Conservation (phyloP, 2,113 vertebrate genomes). For the Diphyllodes magnificus region DNA sequence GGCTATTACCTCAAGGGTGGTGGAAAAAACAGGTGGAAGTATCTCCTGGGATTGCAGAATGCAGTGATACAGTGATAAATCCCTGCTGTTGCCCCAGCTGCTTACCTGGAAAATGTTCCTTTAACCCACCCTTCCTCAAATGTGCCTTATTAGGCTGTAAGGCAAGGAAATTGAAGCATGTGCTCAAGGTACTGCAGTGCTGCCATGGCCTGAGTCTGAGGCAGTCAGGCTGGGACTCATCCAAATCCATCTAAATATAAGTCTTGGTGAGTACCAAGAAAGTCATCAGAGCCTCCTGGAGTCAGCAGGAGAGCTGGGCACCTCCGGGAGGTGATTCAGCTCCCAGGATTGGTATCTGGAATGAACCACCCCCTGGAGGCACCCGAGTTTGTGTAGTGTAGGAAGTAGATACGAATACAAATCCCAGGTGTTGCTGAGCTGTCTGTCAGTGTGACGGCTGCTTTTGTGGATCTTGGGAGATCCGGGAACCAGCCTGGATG, state of each 20-base stretch:
- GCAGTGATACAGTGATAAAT: background rate
- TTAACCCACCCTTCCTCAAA: background rate
- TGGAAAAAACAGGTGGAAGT: background rate
- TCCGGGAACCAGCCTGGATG: background rate
- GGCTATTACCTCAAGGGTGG: background rate
- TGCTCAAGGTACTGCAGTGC: background rate
- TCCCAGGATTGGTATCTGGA: background rate
- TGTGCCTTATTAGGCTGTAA: background rate
- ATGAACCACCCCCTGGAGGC: slow-evolving; percentile 14
- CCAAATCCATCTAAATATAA: background rate
- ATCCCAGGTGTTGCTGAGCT: background rate
- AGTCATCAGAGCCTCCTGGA: background rate
- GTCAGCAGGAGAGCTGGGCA: background rate
- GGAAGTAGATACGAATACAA: background rate
- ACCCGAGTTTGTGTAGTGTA: background rate
- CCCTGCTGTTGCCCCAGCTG: background rate
- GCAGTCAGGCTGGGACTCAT: background rate
- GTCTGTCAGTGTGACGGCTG: background rate
- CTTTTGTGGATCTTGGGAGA: background rate
- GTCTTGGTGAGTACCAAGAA: background rate
- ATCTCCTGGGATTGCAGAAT: background rate
- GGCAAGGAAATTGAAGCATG: background rate
- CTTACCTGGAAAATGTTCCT: background rate
- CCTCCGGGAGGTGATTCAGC: slow-evolving; percentile 23
- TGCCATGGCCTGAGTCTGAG: background rate